phyloP scores from a whole-genome alignment of 2,113 vertebrate species.

The Heptranchias perlo region DNA sequence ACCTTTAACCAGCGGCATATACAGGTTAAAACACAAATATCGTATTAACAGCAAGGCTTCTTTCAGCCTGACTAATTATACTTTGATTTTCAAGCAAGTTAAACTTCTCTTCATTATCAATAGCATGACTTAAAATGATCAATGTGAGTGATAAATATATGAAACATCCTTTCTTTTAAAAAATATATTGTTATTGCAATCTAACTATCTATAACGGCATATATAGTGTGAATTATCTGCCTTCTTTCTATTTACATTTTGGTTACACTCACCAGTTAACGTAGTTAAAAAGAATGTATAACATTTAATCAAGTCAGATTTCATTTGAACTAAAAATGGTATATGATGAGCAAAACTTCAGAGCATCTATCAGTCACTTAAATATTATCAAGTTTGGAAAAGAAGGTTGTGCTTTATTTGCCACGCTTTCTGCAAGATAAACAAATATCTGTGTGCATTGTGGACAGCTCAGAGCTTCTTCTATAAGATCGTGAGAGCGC shows the following conservation, averaged over 20 bases:
- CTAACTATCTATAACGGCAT: too few species aligned
- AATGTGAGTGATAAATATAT: too few species aligned
- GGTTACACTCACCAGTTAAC: background rate
- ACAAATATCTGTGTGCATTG: background rate
- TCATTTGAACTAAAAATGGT: background rate
- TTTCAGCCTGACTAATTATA: too few species aligned
- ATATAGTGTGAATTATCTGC: too few species aligned
- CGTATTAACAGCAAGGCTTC: background rate
- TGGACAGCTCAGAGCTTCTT: background rate
- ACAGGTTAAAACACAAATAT: background rate
- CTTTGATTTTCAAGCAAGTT: background rate
- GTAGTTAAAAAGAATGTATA: background rate
- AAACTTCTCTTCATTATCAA: background rate
- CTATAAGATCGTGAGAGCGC: background rate
- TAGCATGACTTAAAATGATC: too few species aligned
- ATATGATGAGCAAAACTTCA: background rate
- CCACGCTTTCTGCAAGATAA: background rate
- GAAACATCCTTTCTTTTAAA: too few species aligned
- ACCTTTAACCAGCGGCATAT: background rate
- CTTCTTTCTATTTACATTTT: background rate
- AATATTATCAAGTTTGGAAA: background rate
- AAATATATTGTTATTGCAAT: too few species aligned
- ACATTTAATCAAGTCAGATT: background rate
- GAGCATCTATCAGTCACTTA: background rate
- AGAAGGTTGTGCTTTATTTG: background rate